phyloP scores from a whole-genome alignment of 2,797 vertebrate genomes.

The Kryptopterus vitreolus region DNA sequence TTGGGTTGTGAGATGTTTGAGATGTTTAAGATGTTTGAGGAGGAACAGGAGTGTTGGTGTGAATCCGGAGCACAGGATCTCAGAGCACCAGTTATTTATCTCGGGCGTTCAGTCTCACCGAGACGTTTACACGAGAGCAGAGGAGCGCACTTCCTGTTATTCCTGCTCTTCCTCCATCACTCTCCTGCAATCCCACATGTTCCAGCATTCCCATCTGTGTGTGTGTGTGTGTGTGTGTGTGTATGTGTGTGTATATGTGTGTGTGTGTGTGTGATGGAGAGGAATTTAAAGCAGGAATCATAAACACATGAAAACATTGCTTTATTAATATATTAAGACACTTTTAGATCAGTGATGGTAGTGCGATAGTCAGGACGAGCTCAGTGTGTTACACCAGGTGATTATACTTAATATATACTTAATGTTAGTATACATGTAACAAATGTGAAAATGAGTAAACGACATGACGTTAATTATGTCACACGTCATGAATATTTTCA shows the following conservation, averaged over 20 bases:
- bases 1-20: constrained; percentile 62
- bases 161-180: constrained; percentile 56
- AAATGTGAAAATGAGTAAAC: not conserved
- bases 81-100: constrained; percentile 66
- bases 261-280: not conserved
- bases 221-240: constrained; percentile 11
- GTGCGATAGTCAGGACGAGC: constrained; percentile 22
- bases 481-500: too few species aligned
- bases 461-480: not conserved
- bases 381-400: constrained; percentile 20
- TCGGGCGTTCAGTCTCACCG: constrained; percentile 61
- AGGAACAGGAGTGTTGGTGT: too few species aligned
- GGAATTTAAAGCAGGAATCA: constrained; percentile 18
- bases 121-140: constrained; percentile 73
- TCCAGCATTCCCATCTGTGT: not conserved
- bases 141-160: constrained; percentile 73
- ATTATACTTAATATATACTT: constrained; percentile 35
- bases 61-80: too few species aligned
- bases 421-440: constrained; percentile 33
- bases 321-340: constrained; percentile 20
- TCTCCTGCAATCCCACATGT: constrained; percentile 10
- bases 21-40: too few species aligned
- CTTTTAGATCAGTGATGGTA: constrained; percentile 4
- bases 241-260: not conserved
- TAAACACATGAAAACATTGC: constrained; percentile 4